Evolutionary conservation across 1,140 invertebrate genomes (phyloP).

Genomic region (Diabrotica virgifera): DNA sequence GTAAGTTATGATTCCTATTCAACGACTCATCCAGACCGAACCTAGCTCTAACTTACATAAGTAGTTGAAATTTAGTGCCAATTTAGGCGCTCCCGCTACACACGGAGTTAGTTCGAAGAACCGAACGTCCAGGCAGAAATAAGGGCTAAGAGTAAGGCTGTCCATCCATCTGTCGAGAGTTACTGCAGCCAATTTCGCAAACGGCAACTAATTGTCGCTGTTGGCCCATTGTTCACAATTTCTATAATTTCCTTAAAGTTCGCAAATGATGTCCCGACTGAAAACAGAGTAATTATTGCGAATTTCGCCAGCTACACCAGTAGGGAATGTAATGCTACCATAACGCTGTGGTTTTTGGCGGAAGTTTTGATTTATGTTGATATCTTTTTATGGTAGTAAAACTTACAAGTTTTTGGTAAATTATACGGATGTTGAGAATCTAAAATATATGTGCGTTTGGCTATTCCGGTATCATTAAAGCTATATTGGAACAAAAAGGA

Average conservation of each 20-base stretch:
- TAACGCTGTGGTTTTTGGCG: too few species aligned
- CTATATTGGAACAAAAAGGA: too few species aligned
- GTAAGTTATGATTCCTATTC: too few species aligned
- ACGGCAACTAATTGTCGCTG: slow-evolving; percentile 17
- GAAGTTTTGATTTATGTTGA: too few species aligned
- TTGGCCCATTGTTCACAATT: slow-evolving; percentile 18
- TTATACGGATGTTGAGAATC: too few species aligned
- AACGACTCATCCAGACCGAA: too few species aligned
- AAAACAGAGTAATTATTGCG: slow-evolving; percentile 12
- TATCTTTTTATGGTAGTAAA: too few species aligned
- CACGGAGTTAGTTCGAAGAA: background rate
- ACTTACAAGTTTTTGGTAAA: too few species aligned
- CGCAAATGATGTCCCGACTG: slow-evolving; percentile 13
- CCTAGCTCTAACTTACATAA: background rate
- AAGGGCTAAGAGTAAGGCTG: background rate
- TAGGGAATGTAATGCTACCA: too few species aligned
- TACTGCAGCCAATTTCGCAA: slow-evolving; percentile 20
- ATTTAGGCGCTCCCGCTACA: slow-evolving; percentile 11
- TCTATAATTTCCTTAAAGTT: slow-evolving; percentile 19
- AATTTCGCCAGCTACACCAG: background rate
- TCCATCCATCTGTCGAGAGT: slow-evolving; percentile 14
- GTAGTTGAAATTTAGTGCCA: slow-evolving; percentile 10
- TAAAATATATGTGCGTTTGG: too few species aligned
- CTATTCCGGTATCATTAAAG: too few species aligned
- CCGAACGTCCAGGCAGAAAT: too few species aligned